Conservation (phyloP, 2,797 vertebrate species). For the Tiaroga cobitis region DNA sequence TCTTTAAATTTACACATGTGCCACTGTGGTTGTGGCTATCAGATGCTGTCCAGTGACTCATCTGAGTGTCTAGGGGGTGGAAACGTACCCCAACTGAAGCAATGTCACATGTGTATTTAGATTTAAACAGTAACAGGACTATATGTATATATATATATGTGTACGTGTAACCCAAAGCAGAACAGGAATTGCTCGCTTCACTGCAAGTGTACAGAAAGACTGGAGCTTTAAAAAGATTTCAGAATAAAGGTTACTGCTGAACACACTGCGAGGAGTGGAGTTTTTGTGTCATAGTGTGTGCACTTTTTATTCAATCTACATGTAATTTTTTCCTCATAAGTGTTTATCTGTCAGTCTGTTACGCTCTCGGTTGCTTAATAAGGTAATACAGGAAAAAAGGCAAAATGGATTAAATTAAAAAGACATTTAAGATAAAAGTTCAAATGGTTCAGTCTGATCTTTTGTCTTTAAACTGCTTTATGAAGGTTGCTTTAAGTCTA, state of each 20-base stretch:
- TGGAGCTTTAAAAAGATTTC: conserved; percentile 65
- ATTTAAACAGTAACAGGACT: conserved; percentile 62
- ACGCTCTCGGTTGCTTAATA: conserved; percentile 1
- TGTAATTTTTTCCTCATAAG: conserved; percentile 4
- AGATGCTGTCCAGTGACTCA: neutral
- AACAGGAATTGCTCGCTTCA: conserved; percentile 68
- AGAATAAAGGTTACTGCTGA: conserved; percentile 76
- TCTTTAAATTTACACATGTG: conserved; percentile 25
- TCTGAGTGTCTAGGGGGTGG: neutral
- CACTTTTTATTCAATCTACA: conserved; percentile 29
- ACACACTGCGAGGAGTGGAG: conserved; percentile 52
- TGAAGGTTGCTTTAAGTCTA: conserved; percentile 8
- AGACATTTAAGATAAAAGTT: neutral
- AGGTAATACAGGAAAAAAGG: conserved; percentile 37
- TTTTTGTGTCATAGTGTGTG: conserved; percentile 48
- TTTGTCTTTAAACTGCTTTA: conserved; percentile 29
- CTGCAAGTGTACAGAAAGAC: conserved; percentile 70
- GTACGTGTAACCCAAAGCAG: conserved; percentile 54
- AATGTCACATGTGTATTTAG: conserved; percentile 13
- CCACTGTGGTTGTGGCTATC: neutral
- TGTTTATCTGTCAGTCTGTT: neutral
- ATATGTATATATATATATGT: conserved; percentile 47
- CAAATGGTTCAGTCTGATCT: conserved; percentile 31
- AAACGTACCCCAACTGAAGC: neutral
- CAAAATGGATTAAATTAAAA: neutral